Conservation (phyloP, 2,113 vertebrate genomes). For the Orientallactaga bullata region DNA sequence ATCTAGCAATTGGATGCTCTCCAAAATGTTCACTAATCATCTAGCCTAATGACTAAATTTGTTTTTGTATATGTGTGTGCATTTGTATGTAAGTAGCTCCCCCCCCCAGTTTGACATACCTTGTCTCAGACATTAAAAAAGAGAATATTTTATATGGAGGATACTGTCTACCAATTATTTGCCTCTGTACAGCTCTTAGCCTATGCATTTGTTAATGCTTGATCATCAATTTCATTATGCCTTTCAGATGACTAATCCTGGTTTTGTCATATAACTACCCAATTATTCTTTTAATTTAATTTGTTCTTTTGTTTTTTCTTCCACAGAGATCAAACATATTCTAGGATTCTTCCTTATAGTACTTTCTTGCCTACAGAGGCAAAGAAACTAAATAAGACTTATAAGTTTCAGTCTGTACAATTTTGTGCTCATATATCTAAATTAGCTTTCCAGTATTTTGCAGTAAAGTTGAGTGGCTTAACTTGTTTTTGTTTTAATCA, state of each 20-base stretch:
- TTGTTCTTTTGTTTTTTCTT: not conserved
- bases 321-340: constrained; percentile 41
- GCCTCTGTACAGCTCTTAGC: constrained; percentile 61
- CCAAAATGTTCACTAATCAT: constrained; percentile 59
- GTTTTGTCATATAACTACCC: constrained; percentile 17
- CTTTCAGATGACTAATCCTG: constrained; percentile 40
- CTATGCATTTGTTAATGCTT: constrained; percentile 56
- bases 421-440: constrained; percentile 58
- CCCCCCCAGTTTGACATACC: constrained; percentile 49
- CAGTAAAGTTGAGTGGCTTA: constrained; percentile 57
- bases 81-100: constrained; percentile 46
- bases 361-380: constrained; percentile 55
- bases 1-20: constrained; percentile 73
- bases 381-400: constrained; percentile 63
- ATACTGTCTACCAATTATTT: constrained; percentile 66
- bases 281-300: constrained; percentile 31
- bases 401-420: constrained; percentile 45
- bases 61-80: constrained; percentile 41
- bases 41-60: constrained; percentile 69
- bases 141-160: constrained; percentile 64
- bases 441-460: constrained; percentile 50
- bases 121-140: constrained; percentile 69
- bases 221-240: constrained; percentile 54
- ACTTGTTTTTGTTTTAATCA: constrained; percentile 50
- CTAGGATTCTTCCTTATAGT: constrained; percentile 41